phyloP scores from a whole-genome alignment of 2,113 vertebrate species.

The Malaclemys terrapin region DNA sequence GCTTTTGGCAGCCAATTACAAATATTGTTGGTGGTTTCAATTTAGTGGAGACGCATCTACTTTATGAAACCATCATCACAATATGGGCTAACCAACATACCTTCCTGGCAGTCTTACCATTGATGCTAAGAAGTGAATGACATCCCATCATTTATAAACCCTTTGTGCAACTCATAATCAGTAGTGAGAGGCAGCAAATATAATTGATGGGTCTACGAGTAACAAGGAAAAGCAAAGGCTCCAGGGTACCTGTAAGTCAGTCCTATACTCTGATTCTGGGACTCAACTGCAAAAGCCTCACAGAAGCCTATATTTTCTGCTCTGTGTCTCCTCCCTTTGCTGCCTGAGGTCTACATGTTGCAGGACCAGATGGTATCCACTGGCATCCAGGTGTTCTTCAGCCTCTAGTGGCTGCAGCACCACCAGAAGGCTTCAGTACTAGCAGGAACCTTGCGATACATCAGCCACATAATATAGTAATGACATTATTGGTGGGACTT shows the following conservation, averaged over 20 bases:
- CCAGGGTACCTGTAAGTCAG: neutral
- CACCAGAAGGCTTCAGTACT: neutral
- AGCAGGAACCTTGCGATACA: neutral
- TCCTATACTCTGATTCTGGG: neutral
- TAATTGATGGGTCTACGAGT: neutral
- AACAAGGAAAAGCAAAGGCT: neutral
- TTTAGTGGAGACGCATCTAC: neutral
- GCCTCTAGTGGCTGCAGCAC: neutral
- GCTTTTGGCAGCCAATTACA: neutral
- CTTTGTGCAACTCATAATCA: neutral
- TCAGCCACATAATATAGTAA: neutral
- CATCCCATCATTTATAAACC: neutral
- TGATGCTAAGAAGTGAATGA: neutral
- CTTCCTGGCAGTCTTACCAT: neutral
- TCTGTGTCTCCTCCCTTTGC: neutral
- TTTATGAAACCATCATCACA: neutral
- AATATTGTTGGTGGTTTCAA: neutral
- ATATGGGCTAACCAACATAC: neutral
- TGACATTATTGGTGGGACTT: neutral
- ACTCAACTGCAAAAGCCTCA: neutral
- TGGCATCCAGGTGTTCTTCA: neutral
- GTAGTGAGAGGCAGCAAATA: neutral
- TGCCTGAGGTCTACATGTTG: neutral
- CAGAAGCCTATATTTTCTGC: neutral
- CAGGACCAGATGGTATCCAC: neutral